phyloP scores from a whole-genome alignment of 1,140 invertebrate species.

The Drosophila sp. region DNA sequence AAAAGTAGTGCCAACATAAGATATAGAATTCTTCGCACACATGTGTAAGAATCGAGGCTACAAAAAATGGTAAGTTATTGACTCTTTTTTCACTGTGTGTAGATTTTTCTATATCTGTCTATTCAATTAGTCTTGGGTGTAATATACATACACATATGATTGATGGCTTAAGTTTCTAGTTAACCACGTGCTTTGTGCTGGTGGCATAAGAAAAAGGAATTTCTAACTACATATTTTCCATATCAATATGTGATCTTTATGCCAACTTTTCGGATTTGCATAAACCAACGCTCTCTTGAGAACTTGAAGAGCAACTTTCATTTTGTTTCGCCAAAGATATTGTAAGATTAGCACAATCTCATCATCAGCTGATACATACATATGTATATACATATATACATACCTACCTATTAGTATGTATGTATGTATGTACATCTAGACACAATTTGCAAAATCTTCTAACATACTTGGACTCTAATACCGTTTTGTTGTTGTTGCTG shows the following conservation, averaged over 20 bases:
- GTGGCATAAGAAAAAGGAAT: not conserved
- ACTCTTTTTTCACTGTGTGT: not conserved
- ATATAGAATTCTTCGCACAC: too few species aligned
- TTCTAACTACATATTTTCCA: not conserved
- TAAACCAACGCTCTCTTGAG: not conserved
- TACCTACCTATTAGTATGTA: too few species aligned
- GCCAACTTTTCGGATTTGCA: not conserved
- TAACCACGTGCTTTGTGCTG: not conserved
- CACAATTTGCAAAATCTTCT: constrained; percentile 39
- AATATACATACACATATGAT: not conserved
- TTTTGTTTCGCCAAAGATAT: constrained; percentile 27
- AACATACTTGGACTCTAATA: constrained; percentile 8
- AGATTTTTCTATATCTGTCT: not conserved
- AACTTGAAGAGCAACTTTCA: constrained; percentile 40
- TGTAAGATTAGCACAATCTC: constrained; percentile 38
- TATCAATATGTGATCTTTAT: not conserved
- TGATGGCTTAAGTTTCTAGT: constrained; percentile 2
- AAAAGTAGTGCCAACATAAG: too few species aligned
- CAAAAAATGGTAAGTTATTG: too few species aligned
- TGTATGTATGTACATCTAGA: not conserved
- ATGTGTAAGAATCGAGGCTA: too few species aligned
- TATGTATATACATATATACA: too few species aligned
- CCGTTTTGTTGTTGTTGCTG: constrained; percentile 45
- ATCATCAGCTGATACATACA: not conserved
- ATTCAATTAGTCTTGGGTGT: constrained; percentile 10